Evolutionary conservation across 2,113 vertebrate species (phyloP).

Genomic region (Elephas maximus): DNA sequence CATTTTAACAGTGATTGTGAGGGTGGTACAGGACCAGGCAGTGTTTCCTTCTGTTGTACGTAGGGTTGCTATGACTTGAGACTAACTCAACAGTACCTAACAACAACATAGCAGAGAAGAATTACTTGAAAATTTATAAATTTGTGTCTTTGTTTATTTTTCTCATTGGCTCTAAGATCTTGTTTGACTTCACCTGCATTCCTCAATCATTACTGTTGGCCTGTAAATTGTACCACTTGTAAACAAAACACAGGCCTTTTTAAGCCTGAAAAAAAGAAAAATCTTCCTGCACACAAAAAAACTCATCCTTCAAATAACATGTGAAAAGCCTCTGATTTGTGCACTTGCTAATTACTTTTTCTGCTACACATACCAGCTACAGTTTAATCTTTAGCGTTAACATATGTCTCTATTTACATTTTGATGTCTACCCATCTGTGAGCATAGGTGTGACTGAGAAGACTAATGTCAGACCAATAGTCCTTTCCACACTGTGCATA

Average conservation of each 20-base stretch:
- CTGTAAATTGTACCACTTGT: neutral
- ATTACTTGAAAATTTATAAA: neutral
- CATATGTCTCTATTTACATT: conserved; percentile 55
- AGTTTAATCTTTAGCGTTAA: conserved; percentile 48
- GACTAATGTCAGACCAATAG: neutral
- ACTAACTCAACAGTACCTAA: no score
- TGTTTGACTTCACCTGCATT: neutral
- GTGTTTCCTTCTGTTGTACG: no score
- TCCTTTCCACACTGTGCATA: neutral
- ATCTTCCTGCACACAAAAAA: neutral
- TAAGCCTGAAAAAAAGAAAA: neutral
- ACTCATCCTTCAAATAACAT: neutral
- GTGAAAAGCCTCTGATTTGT: neutral
- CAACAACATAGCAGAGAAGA: neutral
- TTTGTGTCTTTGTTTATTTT: neutral
- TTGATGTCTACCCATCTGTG: conserved; percentile 39
- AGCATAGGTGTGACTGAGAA: conserved; percentile 38
- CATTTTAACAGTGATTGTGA: no score
- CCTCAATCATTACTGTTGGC: neutral
- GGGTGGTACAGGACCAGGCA: no score
- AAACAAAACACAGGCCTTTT: neutral
- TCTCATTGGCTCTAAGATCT: neutral
- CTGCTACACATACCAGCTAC: conserved; percentile 35
- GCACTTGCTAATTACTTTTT: conserved; percentile 38
- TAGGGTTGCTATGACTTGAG: no score